Evolutionary conservation across 1,140 invertebrate species (phyloP), one percentile per base, ranked within the genome.

Genomic region (Heterodera carotae): DNA sequence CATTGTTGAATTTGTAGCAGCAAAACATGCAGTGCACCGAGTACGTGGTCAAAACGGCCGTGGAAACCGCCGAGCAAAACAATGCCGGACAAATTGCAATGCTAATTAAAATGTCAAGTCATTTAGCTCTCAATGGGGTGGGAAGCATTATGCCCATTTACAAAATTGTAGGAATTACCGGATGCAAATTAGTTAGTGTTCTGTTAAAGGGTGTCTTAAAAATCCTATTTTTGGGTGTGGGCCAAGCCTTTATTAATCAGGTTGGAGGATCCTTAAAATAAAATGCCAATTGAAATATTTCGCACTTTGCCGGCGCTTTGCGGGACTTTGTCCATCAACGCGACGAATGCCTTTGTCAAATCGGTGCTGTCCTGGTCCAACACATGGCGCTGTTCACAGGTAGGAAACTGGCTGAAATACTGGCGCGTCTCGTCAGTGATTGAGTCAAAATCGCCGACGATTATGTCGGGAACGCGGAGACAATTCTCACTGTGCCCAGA

Each of bases 361-460:
- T 78, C 77, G 15, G 77, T 78, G 34, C 12, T 60, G 43, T 69
- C 53, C 48, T 78, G 77, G 25, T 78, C 77, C 27, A 36, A 33
- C 48, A 76, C 62, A 27, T 78, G 12, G 10, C 74, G 33, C 0
- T 76, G 29, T 25, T 74, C n/a, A 15, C 48, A 59, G 6, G 31
- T 29, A 2, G 33, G 15, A 43, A 39, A 64, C 12, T 10, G 31
- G 12, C 34, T 27, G 53, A 78, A 78, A 69, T 78, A 79, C 29
- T 76, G 53, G 5, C 53, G 59, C 7, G 53, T 39, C 7, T 68
- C 62, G 5, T 25, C 60, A 3, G n/a, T 36, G 43, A 78, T 75
- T 22, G 77, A 78, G 68, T 78, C 77, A 25, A 78, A 78, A 39
- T 78, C 77, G 36, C 77, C 77, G 3, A 60, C 76, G 29, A 78